phyloP scores from a whole-genome alignment of 2,888 invertebrate species.

The Sipha maydis region DNA sequence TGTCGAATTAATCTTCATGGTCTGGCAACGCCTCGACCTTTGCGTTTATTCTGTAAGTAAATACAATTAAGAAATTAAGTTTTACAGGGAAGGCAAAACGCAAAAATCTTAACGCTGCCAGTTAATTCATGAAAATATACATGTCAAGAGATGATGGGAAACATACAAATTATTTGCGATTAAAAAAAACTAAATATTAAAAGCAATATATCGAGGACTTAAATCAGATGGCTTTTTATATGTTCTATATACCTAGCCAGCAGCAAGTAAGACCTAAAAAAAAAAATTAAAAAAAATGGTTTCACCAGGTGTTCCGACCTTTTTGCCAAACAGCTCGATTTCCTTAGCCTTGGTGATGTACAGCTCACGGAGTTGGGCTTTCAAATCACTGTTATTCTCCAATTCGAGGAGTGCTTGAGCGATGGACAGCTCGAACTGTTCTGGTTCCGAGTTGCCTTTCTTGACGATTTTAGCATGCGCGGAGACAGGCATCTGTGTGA shows the following conservation, averaged over 20 bases:
- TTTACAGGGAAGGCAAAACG: constrained; percentile 31
- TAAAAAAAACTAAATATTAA: too few species aligned
- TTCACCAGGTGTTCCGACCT: constrained; percentile 71
- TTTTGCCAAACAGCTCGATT: constrained; percentile 92
- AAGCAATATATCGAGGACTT: too few species aligned
- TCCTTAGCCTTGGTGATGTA: constrained; percentile 95
- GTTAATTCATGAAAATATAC: not conserved
- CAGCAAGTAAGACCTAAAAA: too few species aligned
- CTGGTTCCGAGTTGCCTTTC: constrained; percentile 81
- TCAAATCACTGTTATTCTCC: constrained; percentile 96
- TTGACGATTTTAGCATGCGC: constrained; percentile 85
- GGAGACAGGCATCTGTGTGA: constrained; percentile 77
- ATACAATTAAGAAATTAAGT: constrained; percentile 37
- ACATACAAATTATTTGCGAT: not conserved
- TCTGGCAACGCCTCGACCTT: constrained; percentile 34
- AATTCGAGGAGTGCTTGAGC: constrained; percentile 95
- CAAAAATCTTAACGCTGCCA: constrained; percentile 53
- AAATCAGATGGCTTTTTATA: too few species aligned
- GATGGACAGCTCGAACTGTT: constrained; percentile 90
- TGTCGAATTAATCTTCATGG: constrained; percentile 16
- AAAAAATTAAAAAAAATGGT: too few species aligned
- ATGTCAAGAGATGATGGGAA: not conserved
- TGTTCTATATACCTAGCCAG: too few species aligned
- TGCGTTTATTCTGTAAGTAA: constrained; percentile 47
- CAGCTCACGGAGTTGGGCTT: constrained; percentile 93